A percentile compares a stretch with the other conserved stretches of the same genome.
These are phyloP conservation scores for Prietella phreatophila DNA, from an alignment of 2,113 vertebrate genomes.

Conservation along the genomic window DNA sequence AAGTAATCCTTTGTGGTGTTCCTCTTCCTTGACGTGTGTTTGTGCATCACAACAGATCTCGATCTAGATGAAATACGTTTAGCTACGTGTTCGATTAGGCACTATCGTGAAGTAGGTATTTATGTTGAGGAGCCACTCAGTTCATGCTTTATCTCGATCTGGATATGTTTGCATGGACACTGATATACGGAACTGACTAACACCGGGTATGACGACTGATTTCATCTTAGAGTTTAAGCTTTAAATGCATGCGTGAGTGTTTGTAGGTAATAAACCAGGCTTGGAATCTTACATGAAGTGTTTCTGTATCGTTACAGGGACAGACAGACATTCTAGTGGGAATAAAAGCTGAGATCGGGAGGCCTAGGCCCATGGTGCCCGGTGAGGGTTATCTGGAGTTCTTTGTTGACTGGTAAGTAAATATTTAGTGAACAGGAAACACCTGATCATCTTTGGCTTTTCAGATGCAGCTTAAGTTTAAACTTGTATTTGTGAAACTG, in stretches of 20 bases:
- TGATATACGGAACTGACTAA: not conserved
- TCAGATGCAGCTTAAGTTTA: not conserved
- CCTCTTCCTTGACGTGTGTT: too few relatives aligned
- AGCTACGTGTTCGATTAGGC: too few relatives aligned
- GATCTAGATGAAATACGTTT: too few relatives aligned
- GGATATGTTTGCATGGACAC: not conserved
- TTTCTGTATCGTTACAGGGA: slow-evolving; percentile 70
- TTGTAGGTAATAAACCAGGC: not conserved
- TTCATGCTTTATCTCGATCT: too few relatives aligned
- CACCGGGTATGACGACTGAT: not conserved
- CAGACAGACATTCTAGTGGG: slow-evolving; percentile 92
- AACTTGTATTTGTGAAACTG: not conserved
- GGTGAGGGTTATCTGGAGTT: slow-evolving; percentile 93
- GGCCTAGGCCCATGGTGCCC: slow-evolving; percentile 82
- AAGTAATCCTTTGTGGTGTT: not conserved
- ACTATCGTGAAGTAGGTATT: too few relatives aligned
- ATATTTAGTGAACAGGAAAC: not conserved
- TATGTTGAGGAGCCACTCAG: too few relatives aligned
- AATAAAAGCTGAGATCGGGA: slow-evolving; percentile 93
- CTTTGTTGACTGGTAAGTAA: slow-evolving; percentile 93
- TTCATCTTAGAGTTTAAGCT: not conserved
- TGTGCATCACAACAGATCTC: too few relatives aligned
- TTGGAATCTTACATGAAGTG: slow-evolving; percentile 15
- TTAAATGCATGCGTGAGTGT: not conserved
- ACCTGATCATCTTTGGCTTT: not conserved